These are phyloP conservation scores for Ischnura elegans DNA, from an alignment of 2,888 invertebrate genomes.

Conservation along the genomic window DNA sequence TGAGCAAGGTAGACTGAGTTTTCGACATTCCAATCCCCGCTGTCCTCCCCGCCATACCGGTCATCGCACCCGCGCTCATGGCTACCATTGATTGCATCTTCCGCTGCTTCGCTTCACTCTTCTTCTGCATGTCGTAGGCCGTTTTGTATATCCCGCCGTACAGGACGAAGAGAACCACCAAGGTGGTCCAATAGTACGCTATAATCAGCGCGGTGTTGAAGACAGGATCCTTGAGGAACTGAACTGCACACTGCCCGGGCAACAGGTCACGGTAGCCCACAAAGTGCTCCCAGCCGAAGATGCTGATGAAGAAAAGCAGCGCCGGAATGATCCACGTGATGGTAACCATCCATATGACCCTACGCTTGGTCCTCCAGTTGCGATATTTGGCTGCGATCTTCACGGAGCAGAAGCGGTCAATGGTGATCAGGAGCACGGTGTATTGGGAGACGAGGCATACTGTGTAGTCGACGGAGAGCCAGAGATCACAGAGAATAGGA, in stretches of 20 bases:
- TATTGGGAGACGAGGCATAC: constrained; percentile 99
- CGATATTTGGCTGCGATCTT: constrained; percentile 98
- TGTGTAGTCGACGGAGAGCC: constrained; percentile 99
- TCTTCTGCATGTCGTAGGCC: constrained; percentile 98
- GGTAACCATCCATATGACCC: constrained; percentile 96
- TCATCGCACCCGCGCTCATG: constrained; percentile 92
- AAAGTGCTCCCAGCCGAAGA: constrained; percentile 99
- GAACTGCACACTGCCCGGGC: constrained; percentile 95
- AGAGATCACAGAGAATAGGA: constrained; percentile 96
- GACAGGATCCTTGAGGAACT: constrained; percentile 97
- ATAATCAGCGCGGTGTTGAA: constrained; percentile 98
- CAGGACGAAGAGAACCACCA: constrained; percentile 95
- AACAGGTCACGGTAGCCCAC: constrained; percentile 93
- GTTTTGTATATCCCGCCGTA: constrained; percentile 99
- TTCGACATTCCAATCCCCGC: constrained; percentile 93
- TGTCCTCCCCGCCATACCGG: constrained; percentile 92
- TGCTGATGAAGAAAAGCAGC: constrained; percentile 96
- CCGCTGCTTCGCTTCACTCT: constrained; percentile 96
- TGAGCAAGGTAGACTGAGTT: constrained; percentile 84
- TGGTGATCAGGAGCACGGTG: constrained; percentile 98
- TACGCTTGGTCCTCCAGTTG: constrained; percentile 96
- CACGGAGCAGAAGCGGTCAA: constrained; percentile 98
- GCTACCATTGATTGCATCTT: constrained; percentile 98
- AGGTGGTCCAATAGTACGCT: constrained; percentile 98
- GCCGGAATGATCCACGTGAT: constrained; percentile 98